Base-by-base conservation (phyloP, 2,797 vertebrate genomes). In the Megaceryle alcyon region DNA sequence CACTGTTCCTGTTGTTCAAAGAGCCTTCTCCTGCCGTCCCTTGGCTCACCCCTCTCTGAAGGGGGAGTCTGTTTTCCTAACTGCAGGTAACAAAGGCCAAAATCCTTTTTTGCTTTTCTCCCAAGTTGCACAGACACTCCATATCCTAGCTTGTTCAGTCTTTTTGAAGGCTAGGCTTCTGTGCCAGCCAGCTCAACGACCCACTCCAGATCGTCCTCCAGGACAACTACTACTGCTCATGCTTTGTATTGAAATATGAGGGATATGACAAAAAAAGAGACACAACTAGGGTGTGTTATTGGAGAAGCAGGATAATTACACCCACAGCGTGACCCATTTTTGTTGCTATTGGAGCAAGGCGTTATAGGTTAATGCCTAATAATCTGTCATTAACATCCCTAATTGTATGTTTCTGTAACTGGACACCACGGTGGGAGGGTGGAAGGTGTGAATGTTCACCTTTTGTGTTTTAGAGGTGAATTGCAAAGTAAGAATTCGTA, bases 231-330 rank as follows among this genome's bases (percentile, higher is more conserved):
- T 51, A 70, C 71, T 86, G 35, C 41, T 33, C 3, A 1, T 11
- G 33, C 43, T 85, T 71, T 70, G 35, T 17, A 26, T 51, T 73
- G 54, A 72, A 91, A 87, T 13, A 60, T 1, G 3, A 70, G 41
- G 37, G 35, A 25, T 77, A 83, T 35, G 35, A 35, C 2, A 0
- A 49, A 57, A 70, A 77, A 84, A 51, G 29, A 76, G 37, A 43
- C 54, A 81, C 0, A 3, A 75, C 31, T 59, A 84, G 59, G 73
- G 78, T 0, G 0, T 70, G 85, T 73, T 94, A 76, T 28, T 93
- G 85, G 70, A 92, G 86, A 96, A 88, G 43, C 44, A 76, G 39
- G 72, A 88, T 90, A 96, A 96, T 96, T 94, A 96, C 25, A 77
- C 82, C 43, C 76, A 59, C 31, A 35, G 54, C 37, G 49, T 93